Conservation (phyloP, 2,888 invertebrate species). For the Melinopterus prodromus region DNA sequence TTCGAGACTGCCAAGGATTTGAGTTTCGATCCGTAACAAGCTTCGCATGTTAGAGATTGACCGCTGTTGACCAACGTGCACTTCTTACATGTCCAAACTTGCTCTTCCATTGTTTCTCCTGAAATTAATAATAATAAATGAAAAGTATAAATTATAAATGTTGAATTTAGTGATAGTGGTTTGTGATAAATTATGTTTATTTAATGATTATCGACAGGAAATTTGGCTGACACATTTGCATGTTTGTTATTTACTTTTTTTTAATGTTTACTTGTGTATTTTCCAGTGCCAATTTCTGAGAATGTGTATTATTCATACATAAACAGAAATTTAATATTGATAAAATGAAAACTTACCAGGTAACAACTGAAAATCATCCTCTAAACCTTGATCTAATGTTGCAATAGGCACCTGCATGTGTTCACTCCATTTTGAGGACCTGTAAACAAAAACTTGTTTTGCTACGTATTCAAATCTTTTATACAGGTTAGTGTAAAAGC, state of each 20-base stretch:
- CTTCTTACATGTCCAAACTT: slow-evolving; percentile 84
- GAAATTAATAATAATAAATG: neutral
- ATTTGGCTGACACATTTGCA: neutral
- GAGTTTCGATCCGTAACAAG: slow-evolving; percentile 86
- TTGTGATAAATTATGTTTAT: neutral
- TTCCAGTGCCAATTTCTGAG: neutral
- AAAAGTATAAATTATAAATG: neutral
- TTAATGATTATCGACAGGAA: neutral
- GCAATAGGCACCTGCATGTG: slow-evolving; percentile 61
- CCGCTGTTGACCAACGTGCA: slow-evolving; percentile 86
- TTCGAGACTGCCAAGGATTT: slow-evolving; percentile 71
- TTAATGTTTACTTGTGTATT: neutral
- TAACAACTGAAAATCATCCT: slow-evolving; percentile 73
- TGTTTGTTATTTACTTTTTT: neutral
- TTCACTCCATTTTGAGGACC: slow-evolving; percentile 56
- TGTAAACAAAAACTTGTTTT: slow-evolving; percentile 36
- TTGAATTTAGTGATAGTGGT: neutral
- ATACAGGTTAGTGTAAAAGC: too few species aligned
- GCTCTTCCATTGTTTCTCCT: slow-evolving; percentile 51
- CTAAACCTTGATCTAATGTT: slow-evolving; percentile 73
- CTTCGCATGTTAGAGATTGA: slow-evolving; percentile 77
- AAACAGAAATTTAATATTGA: neutral
- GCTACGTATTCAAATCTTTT: neutral
- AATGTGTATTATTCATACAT: neutral
- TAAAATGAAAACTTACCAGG: slow-evolving; percentile 59